phyloP scores from a whole-genome alignment of 2,797 vertebrate species.

The Lepilemur ruficaudatus region DNA sequence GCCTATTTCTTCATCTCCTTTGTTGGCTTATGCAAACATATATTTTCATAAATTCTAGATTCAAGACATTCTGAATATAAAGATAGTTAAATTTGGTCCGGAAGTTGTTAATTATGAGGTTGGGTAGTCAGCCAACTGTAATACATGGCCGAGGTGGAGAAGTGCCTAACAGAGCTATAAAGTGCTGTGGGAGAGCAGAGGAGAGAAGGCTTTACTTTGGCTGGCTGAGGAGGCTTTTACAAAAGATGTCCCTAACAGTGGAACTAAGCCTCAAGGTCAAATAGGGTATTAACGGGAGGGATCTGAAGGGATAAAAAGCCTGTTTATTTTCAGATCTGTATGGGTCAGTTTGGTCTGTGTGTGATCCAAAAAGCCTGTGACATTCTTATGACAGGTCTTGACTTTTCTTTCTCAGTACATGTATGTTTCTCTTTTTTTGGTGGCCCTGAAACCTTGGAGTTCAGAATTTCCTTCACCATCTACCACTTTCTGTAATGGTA shows the following conservation, averaged over 20 bases:
- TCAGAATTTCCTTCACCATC: background rate
- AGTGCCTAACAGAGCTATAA: background rate
- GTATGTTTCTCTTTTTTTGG: background rate
- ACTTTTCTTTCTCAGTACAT: background rate
- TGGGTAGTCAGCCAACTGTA: background rate
- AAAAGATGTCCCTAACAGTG: background rate
- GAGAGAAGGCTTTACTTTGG: background rate
- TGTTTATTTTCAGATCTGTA: background rate
- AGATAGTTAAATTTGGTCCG: background rate
- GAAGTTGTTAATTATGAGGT: background rate
- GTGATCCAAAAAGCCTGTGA: background rate
- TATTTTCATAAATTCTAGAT: background rate
- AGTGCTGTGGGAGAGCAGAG: background rate
- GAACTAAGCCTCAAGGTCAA: background rate
- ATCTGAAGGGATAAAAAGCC: background rate
- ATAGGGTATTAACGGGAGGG: background rate
- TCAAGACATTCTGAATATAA: background rate
- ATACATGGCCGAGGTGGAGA: background rate
- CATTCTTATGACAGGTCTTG: background rate
- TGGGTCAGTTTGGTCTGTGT: background rate
- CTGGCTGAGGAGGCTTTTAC: background rate
- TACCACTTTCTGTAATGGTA: background rate
- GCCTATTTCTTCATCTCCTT: background rate
- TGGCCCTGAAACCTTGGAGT: background rate
- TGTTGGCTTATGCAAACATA: background rate